Percentiles rank a stretch among this genome's conserved stretches.
Evolutionary conservation across 1,140 invertebrate genomes (phyloP).

Genomic region (Uloborus diversus): DNA sequence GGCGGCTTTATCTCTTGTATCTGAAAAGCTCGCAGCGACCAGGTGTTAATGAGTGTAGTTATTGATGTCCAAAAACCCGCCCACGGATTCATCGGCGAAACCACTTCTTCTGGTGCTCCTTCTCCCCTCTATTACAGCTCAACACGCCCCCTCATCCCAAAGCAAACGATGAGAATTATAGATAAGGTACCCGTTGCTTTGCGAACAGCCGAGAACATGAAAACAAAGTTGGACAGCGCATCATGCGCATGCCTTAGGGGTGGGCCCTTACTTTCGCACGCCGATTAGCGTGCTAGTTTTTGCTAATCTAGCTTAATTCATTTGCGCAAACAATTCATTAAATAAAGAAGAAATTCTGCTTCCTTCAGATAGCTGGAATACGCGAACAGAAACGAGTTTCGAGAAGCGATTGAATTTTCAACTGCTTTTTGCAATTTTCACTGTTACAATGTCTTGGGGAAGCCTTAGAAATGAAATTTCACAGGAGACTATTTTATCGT

Average conservation of each 20-base stretch:
- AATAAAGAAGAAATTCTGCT: not conserved
- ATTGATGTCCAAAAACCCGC: slow-evolving; percentile 42
- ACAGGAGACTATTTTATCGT: too few relatives aligned
- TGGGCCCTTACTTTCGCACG: not conserved
- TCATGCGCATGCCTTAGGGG: too few relatives aligned
- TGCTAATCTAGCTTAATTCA: slow-evolving; percentile 1
- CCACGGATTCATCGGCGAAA: slow-evolving; percentile 15
- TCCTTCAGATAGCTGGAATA: not conserved
- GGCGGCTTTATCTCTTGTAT: slow-evolving; percentile 38
- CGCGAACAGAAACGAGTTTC: too few relatives aligned
- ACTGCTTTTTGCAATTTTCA: too few relatives aligned
- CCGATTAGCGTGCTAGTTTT: not conserved
- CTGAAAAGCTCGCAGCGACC: not conserved
- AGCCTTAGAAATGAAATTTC: too few relatives aligned
- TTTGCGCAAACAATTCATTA: too few relatives aligned
- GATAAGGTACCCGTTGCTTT: slow-evolving; percentile 26
- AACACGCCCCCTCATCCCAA: slow-evolving; percentile 44
- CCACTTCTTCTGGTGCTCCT: not conserved
- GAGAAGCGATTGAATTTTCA: too few relatives aligned
- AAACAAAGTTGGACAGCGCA: too few relatives aligned
- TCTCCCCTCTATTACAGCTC: not conserved
- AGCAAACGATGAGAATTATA: slow-evolving; percentile 42
- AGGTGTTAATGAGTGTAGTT: slow-evolving; percentile 47
- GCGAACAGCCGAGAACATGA: not conserved
- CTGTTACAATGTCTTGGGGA: too few relatives aligned